Conservation (phyloP, 2,797 vertebrate species). For the Galago senegalensis region DNA sequence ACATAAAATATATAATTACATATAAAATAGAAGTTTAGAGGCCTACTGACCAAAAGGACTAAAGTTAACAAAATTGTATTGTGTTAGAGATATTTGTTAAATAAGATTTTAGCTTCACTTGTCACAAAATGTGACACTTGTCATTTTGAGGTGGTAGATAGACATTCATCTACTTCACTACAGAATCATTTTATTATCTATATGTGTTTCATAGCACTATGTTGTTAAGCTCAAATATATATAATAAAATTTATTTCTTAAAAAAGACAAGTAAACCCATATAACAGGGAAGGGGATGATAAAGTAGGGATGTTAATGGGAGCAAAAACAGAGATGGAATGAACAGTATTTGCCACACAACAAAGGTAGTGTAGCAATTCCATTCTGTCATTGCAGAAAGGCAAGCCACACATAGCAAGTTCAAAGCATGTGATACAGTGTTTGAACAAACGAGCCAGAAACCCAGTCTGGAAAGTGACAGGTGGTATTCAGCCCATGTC, state of each 20-base stretch:
- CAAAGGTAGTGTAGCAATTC: no score
- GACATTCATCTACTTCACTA: neutral
- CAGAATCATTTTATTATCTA: neutral
- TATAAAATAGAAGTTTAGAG: neutral
- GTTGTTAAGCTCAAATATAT: neutral
- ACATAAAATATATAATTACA: neutral
- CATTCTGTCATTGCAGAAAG: neutral
- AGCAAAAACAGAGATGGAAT: no score
- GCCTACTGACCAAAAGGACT: neutral
- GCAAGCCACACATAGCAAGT: neutral
- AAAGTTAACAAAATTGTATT: neutral
- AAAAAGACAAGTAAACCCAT: neutral
- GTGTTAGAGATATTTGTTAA: neutral
- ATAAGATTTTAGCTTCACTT: neutral
- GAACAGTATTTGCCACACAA: no score
- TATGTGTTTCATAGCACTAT: neutral
- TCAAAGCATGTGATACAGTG: neutral
- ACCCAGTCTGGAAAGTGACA: neutral
- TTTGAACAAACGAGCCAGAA: neutral
- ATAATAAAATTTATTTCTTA: neutral
- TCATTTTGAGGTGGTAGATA: neutral
- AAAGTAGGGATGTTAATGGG: no score
- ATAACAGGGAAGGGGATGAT: no score
- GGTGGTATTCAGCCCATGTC: neutral
- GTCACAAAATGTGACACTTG: neutral